Evolutionary conservation across 2,888 invertebrate genomes (phyloP).

Genomic region (Drosophila birchii): DNA sequence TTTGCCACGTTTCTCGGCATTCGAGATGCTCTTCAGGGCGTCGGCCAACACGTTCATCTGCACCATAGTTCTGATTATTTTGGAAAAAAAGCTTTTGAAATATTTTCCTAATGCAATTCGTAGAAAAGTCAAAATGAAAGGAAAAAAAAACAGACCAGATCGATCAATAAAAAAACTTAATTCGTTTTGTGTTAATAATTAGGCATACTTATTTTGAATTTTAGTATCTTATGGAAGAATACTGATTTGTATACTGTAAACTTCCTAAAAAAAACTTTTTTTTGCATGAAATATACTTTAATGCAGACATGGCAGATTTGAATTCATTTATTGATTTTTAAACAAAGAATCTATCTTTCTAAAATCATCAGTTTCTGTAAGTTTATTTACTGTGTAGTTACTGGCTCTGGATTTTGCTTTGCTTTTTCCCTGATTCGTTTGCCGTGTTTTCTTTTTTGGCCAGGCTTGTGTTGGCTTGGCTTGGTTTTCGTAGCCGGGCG

Average conservation of each 20-base stretch:
- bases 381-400: constrained; percentile 14
- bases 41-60: constrained; percentile 99
- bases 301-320: too few species aligned
- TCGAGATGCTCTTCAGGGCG: constrained; percentile 99
- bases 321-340: too few species aligned
- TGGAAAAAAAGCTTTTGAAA: neutral
- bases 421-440: constrained; percentile 22
- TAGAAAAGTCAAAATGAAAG: neutral
- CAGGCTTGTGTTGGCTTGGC: constrained; percentile 27
- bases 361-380: too few species aligned
- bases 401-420: constrained; percentile 31
- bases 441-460: constrained; percentile 18
- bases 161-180: neutral
- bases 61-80: constrained; percentile 89
- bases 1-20: constrained; percentile 99
- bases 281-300: too few species aligned
- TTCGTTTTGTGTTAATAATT: neutral
- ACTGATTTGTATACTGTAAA: too few species aligned
- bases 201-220: too few species aligned
- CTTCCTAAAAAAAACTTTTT: too few species aligned
- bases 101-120: neutral
- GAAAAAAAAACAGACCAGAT: neutral
- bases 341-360: too few species aligned
- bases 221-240: neutral
- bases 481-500: constrained; percentile 51